These are phyloP conservation scores for Pristis pectinata DNA, from an alignment of 2,797 vertebrate species.

Conservation along the genomic window DNA sequence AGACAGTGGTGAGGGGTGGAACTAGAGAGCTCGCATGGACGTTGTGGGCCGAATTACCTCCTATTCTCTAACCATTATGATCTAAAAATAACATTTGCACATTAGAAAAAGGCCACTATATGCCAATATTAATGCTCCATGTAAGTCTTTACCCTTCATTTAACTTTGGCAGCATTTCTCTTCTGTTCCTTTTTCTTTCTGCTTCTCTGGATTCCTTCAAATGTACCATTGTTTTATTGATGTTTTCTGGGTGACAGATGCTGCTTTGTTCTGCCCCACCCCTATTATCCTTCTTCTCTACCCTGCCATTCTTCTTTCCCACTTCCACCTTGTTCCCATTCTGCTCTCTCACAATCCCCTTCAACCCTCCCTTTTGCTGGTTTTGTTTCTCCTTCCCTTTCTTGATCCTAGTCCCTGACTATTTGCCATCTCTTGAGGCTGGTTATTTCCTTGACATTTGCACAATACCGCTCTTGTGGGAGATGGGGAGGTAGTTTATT, in stretches of 20 bases:
- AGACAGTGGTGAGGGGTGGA: neutral
- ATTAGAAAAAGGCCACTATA: neutral
- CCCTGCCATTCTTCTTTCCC: neutral
- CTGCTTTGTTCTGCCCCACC: neutral
- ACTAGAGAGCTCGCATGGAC: neutral
- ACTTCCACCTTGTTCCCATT: neutral
- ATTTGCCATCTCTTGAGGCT: neutral
- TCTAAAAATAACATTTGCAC: too few relatives aligned
- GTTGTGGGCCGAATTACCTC: neutral
- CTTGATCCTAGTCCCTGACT: neutral
- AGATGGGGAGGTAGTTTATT: neutral
- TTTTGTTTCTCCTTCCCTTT: neutral
- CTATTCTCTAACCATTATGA: too few relatives aligned
- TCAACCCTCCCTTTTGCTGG: neutral
- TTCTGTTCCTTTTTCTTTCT: too few relatives aligned
- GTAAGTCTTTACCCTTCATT: neutral
- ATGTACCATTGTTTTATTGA: too few relatives aligned
- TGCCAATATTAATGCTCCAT: too few relatives aligned
- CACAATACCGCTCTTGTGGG: neutral
- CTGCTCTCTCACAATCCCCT: too few relatives aligned
- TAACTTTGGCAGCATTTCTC: neutral
- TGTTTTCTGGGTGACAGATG: too few relatives aligned
- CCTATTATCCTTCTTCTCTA: neutral
- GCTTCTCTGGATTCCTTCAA: too few relatives aligned
- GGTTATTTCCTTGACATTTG: neutral